Evolutionary conservation across 1,140 invertebrate genomes (phyloP), one percentile per base, ranked within the genome.

Genomic region (Linepithema humile): DNA sequence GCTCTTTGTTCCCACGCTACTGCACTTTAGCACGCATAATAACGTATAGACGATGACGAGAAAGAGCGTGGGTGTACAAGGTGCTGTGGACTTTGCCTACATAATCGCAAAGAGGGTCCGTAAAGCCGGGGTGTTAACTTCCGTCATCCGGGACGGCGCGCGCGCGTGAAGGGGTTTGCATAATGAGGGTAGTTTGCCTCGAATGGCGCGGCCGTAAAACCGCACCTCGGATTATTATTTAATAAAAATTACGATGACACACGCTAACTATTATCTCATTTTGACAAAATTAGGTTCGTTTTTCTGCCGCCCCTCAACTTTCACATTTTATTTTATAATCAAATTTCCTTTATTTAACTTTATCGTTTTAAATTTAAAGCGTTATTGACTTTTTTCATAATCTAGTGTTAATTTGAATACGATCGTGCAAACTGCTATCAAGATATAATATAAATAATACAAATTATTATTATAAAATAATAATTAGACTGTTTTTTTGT

Each of bases 11-110:
- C 75, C 75, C 75, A 80, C 75, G 75, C 64, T 69, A 69, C 64
- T 80, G 75, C 75, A 69, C 75, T 80, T 80, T 80, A 80, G 64
- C 75, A 69, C 64, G 75, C 75, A 69, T 40, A 80, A 80, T 80
- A 69, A 80, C 64, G 48, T 40, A 78, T 45, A 69, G 65, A 69
- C 62, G 60, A 50, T 29, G 7, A 78, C 29, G 32, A 53, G 17
- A 2, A 69, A 59, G 7, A 69, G 26, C 64, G 64, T 80, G 48
- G 75, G 64, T 55, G 64, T 55, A 55, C 75, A 78, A 55, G 45
- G 48, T 69, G 4, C 12, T 17, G 45, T 55, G 72, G 72, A n/a
- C 35, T 53, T 29, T 74, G 75, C 48, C 75, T 80, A 80, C 65
- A 55, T 55, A 69, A 55, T 80, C 48, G 75, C 75, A 80, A 80